Evolutionary conservation across 2,797 vertebrate species (phyloP), one percentile per base, ranked within the genome.

Genomic region (Brotula barbata): DNA sequence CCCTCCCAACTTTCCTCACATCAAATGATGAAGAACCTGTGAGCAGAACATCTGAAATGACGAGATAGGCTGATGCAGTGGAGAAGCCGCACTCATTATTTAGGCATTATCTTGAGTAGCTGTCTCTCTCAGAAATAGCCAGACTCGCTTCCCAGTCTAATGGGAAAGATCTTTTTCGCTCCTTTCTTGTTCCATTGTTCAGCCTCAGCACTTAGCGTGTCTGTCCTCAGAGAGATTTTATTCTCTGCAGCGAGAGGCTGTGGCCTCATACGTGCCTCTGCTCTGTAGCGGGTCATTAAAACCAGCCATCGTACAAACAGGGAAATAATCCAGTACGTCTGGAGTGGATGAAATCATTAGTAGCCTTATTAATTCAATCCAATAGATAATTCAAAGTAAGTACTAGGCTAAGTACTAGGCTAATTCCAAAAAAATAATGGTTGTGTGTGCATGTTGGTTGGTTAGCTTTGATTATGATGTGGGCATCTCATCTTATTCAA

Each of bases 41-140:
- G 50, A 39, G 42, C 41, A 3, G 15, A 42, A 40, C 2, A 41
- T 22, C 58, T 51, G 54, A 59, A 59, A 65, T 36, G 14, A 42
- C 33, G 52, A 8, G 51, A 43, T 12, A 3, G 7, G 49, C 7
- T 57, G 68, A 80, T 48, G 59, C 64, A 81, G 71, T 17, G 9
- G 25, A 73, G 70, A 63, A 41, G 6, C 58, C 47, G 0, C 40
- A 45, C 64, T 84, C 67, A 39, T 81, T 75, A 74, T 80, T 78
- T 69, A 72, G 67, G 63, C 75, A 22, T 78, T 77, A 72, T 68
- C 69, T 46, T 1, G 39, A 23, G 42, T 13, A 23, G 56, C 28
- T 37, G 23, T 37, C 58, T 60, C 45, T 42, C 50, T 58, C 23
- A 58, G 51, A 50, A 44, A n/a, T 50, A 68, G 59, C 63, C 50